Percentiles rank a stretch among this genome's conserved stretches.
Evolutionary conservation across 2,113 vertebrate genomes (phyloP).

Genomic region (Nymphicus hollandicus): DNA sequence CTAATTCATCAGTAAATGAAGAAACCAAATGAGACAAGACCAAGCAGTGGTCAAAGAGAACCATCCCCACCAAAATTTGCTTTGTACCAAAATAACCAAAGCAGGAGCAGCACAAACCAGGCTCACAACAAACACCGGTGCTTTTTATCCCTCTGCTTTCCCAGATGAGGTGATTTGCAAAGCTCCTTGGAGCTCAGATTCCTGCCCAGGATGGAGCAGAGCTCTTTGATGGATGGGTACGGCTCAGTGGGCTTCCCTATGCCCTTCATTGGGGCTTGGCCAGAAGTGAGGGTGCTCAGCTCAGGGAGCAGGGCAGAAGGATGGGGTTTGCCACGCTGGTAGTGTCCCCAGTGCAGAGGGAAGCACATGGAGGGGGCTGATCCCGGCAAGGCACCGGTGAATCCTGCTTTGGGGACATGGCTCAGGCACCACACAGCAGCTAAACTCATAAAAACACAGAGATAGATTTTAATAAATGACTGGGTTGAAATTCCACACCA

Average conservation of each 20-base stretch:
- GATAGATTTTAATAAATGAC: not conserved
- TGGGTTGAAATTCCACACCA: not conserved
- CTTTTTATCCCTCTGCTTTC: rapidly evolving
- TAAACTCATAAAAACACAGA: not conserved
- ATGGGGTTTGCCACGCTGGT: rapidly evolving
- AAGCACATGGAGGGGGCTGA: not conserved
- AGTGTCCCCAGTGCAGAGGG: rapidly evolving
- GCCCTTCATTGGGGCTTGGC: not conserved
- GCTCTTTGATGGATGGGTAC: rapidly evolving
- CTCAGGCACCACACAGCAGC: not conserved
- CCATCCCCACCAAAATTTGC: not conserved
- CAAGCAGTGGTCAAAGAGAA: not conserved
- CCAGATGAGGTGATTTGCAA: not conserved
- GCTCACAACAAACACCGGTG: not conserved
- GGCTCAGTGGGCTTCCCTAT: not conserved
- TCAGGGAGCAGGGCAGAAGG: not conserved
- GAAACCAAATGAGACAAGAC: rapidly evolving
- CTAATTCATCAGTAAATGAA: not conserved
- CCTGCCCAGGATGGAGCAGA: not conserved
- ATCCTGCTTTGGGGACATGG: not conserved
- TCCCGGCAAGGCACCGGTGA: not conserved
- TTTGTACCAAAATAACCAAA: not conserved
- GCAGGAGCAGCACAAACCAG: not conserved
- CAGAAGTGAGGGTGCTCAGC: not conserved
- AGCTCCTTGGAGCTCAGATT: not conserved